Percentiles rank a stretch among this genome's conserved stretches.
phyloP scores from a whole-genome alignment of 2,797 vertebrate species.

The Myotis planiceps region DNA sequence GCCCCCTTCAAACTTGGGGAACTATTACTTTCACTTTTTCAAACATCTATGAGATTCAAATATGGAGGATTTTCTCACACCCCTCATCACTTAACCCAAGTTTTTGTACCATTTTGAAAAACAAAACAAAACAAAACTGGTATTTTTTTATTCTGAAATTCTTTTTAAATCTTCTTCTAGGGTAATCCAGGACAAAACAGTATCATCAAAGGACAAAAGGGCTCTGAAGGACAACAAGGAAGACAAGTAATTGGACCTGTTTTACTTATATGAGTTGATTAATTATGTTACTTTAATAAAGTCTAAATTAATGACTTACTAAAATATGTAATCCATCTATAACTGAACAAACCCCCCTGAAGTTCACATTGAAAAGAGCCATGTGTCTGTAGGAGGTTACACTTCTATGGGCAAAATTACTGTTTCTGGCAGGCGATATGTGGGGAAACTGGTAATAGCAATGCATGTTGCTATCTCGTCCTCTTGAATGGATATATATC shows the following conservation, averaged over 20 bases:
- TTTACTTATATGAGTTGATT: neutral
- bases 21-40: neutral
- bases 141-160: constrained; percentile 38
- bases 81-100: neutral
- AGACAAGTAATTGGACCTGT: constrained; percentile 65
- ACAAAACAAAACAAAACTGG: neutral
- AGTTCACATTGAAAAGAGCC: neutral
- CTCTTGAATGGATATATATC: too few relatives aligned
- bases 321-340: neutral
- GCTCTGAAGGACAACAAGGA: constrained; percentile 70
- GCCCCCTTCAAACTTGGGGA: neutral
- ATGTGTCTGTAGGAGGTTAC: neutral
- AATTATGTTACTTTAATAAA: neutral
- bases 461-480: rapidly evolving
- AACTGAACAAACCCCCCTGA: neutral
- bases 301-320: neutral
- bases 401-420: neutral
- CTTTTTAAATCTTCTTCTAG: constrained; percentile 55
- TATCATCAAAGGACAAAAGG: constrained; percentile 61
- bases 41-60: neutral
- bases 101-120: neutral
- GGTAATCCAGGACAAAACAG: constrained; percentile 66
- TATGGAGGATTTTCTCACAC: neutral
- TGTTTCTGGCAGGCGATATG: neutral
- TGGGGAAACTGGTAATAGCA: neutral